Conservation (phyloP, 2,888 invertebrate genomes). For the Elegia similella region DNA sequence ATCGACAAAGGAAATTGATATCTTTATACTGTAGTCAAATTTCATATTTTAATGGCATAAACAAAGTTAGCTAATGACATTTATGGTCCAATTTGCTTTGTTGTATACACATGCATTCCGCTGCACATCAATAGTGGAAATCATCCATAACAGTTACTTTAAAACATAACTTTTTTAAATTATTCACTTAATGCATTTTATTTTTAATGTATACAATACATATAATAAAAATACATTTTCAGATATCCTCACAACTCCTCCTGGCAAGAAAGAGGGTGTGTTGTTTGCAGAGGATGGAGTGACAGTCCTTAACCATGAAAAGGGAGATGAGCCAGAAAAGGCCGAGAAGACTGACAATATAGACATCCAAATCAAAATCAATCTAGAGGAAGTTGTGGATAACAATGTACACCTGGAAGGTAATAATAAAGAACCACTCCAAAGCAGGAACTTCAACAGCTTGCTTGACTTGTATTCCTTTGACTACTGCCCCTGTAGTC, state of each 20-base stretch:
- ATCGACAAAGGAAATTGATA: no score
- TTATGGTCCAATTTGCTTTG: no score
- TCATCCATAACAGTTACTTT: no score
- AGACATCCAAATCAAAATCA: slow-evolving; percentile 66
- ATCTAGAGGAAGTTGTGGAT: slow-evolving; percentile 83
- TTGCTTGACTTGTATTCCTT: no score
- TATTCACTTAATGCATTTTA: no score
- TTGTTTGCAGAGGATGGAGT: slow-evolving; percentile 80
- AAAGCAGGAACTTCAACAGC: not conserved
- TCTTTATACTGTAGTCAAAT: no score
- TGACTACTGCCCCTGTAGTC: no score
- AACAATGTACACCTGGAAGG: slow-evolving; percentile 83
- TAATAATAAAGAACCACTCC: slow-evolving; percentile 30
- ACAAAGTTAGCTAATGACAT: no score
- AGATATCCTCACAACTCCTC: slow-evolving; percentile 84
- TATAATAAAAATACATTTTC: slow-evolving; percentile 27
- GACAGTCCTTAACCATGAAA: slow-evolving; percentile 58
- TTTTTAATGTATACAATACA: no score
- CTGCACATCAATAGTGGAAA: no score
- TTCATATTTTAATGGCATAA: no score
- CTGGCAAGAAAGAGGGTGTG: slow-evolving; percentile 84
- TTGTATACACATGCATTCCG: not conserved
- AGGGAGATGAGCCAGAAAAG: slow-evolving; percentile 36
- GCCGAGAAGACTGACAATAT: slow-evolving; percentile 42
- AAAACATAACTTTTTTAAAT: no score